Base-by-base conservation (phyloP, 2,797 vertebrate genomes). In the Semaprochilodus insignis region DNA sequence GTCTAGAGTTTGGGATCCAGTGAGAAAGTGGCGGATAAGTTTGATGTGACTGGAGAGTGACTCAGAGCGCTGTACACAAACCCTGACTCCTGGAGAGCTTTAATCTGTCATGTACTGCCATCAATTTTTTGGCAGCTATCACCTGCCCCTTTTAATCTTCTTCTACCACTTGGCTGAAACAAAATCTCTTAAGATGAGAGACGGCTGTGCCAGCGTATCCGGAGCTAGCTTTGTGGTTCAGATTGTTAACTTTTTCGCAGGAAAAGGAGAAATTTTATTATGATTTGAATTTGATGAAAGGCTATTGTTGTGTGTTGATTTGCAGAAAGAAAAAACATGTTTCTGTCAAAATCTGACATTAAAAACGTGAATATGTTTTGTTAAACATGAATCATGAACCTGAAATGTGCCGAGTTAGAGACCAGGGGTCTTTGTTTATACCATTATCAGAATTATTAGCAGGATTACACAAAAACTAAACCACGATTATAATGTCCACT, bases 81-180 rank as follows among this genome's bases (percentile, higher is more conserved):
- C 74, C 16, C 70, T 7, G 23, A 44, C 36, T 74, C 63, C 71
- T 79, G 71, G 77, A 75, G 76, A 78, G 77, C 71, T 80, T 69
- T 83, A 83, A 83, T 83, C 77, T 83, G 82, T 80, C 82, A 83
- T 83, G 77, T 79, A 69, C 21, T 48, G 65, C 77, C 82, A 80
- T 83, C 71, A 60, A 51, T 48, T 48, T 80, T 66, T 73, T 80
- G 71, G 77, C 82, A 80, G 71, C 40, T 69, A 44, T 70, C 63
- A 75, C 71, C 71, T 80, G 82, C 63, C 55, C 36, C 27, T 51
- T 74, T 83, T 74, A 60, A 69, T 79, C 62, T 70, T 83, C 76
- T 44, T 51, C 36, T 14, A 65, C 48, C 70, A 17, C 21, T 78
- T 15, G 31, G 65, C 66, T 62, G 25, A 48, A 71, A 75, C 71